A percentile compares a stretch with the other conserved stretches of the same genome.
Evolutionary conservation across 2,113 vertebrate species (phyloP).

Genomic region (Thalassoma bifasciatum): DNA sequence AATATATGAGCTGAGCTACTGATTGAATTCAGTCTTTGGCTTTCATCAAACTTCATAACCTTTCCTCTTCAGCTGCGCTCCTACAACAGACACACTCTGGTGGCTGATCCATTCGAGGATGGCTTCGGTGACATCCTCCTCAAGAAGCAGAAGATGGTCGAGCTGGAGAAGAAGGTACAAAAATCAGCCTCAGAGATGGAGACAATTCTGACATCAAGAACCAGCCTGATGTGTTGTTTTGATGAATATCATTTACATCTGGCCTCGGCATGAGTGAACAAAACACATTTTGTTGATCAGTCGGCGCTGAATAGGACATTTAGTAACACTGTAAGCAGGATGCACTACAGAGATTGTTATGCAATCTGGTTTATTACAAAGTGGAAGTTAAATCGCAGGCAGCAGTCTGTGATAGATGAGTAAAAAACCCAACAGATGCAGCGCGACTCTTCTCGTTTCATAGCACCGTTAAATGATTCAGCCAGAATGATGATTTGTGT

Average conservation of each 20-base stretch:
- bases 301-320: not conserved
- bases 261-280: not conserved
- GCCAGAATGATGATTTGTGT: constrained; percentile 36
- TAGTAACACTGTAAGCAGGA: not conserved
- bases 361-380: not conserved
- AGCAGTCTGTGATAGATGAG: not conserved
- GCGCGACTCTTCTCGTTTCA: not conserved
- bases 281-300: not conserved
- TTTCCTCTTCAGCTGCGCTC: constrained; percentile 87
- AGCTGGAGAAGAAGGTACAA: constrained; percentile 89
- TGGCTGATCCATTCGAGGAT: constrained; percentile 93
- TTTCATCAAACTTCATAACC: not conserved
- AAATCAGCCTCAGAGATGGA: not conserved
- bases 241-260: not conserved
- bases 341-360: not conserved
- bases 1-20: not conserved
- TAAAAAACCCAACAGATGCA: not conserved
- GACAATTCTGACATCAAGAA: not conserved
- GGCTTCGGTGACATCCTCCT: constrained; percentile 90
- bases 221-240: not conserved
- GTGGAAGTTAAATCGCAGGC: not conserved
- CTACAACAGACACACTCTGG: constrained; percentile 95
- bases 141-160: constrained; percentile 88
- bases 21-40: too few relatives aligned
- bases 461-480: constrained; percentile 14